Base-by-base conservation (phyloP, 2,888 invertebrate genomes). In the Gymnocheta viridis region DNA sequence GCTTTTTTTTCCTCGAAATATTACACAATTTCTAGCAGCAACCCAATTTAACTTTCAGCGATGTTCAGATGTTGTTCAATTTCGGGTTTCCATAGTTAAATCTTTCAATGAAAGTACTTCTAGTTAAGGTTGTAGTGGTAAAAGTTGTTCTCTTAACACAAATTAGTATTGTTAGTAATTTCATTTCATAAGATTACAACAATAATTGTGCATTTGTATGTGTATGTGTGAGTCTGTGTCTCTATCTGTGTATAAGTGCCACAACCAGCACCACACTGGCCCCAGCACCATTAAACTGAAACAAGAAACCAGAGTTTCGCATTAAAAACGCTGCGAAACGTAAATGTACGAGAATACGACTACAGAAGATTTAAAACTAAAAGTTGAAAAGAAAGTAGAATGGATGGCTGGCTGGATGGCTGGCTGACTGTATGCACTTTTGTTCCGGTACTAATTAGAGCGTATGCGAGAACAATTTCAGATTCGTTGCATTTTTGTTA, bases 371-470 rank as follows among this genome's bases (percentile, higher is more conserved):
- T 74, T 56, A 24, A 44, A 66, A 56, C 24, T n/a, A 35, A 44
- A 56, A 72, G 47, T 66, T 7, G 10, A 54, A 73, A 73, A 51
- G 64, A 64, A 66, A 58, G 24, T 14, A 47, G 29, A n/a, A 69
- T 49, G 19, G 24, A 27, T 64, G 38, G 56, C 7, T 24, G 24
- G 10, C 24, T 58, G 47, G 14, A 1, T 64, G 44, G 17, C 6
- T 67, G 35, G 7, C 2, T 29, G 47, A 29, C 27, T 24, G 66
- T 35, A 22, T 74, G 41, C 74, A 32, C 41, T 82, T 66, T 78
- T 69, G 69, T 78, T 72, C 35, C 78, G 27, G 22, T 70, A 76
- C 77, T 85, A 82, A 85, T 85, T 85, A 74, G 84, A 85, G 81
- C 69, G 73, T 82, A 67, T 41, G 78, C 47, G 47, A 72, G 72